Evolutionary conservation across 2,113 vertebrate genomes (phyloP).

Genomic region (Corydoras maculifer): DNA sequence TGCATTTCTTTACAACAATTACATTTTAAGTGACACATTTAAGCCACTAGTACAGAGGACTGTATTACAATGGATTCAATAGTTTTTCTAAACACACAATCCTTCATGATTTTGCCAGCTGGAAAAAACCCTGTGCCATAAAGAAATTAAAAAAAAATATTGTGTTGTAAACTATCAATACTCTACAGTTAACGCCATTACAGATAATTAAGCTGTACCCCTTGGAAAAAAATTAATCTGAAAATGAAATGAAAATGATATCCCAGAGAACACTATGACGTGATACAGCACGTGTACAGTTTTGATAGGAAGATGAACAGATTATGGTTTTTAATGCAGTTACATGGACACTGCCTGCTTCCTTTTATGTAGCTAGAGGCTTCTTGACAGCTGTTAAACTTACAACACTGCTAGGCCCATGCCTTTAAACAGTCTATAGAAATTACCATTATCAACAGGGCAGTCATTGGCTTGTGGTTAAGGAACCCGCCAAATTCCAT

Average conservation of each 20-base stretch:
- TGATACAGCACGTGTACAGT: conserved; percentile 37
- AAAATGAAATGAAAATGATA: conserved; percentile 63
- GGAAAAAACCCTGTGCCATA: conserved; percentile 45
- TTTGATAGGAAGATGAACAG: conserved; percentile 6
- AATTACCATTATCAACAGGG: too few relatives aligned
- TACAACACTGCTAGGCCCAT: too few relatives aligned
- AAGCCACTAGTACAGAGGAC: conserved; percentile 64
- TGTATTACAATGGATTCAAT: conserved; percentile 57
- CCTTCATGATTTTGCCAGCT: conserved; percentile 55
- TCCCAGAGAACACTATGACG: conserved; percentile 55
- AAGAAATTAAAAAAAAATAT: too few relatives aligned
- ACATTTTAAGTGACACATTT: conserved; percentile 63
- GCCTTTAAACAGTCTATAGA: too few relatives aligned
- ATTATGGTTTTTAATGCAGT: conserved; percentile 25
- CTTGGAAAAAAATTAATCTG: conserved; percentile 50
- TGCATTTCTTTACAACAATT: conserved; percentile 70
- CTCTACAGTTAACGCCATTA: conserved; percentile 21
- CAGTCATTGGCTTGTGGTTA: too few relatives aligned
- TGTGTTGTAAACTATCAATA: too few relatives aligned
- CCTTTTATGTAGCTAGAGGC: too few relatives aligned
- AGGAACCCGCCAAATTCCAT: too few relatives aligned
- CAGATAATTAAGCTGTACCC: conserved; percentile 51
- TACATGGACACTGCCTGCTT: background rate
- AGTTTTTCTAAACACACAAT: conserved; percentile 41
- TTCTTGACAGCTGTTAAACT: too few relatives aligned